These are phyloP conservation scores for Scomber scombrus DNA, from an alignment of 2,113 vertebrate genomes.

Conservation along the genomic window DNA sequence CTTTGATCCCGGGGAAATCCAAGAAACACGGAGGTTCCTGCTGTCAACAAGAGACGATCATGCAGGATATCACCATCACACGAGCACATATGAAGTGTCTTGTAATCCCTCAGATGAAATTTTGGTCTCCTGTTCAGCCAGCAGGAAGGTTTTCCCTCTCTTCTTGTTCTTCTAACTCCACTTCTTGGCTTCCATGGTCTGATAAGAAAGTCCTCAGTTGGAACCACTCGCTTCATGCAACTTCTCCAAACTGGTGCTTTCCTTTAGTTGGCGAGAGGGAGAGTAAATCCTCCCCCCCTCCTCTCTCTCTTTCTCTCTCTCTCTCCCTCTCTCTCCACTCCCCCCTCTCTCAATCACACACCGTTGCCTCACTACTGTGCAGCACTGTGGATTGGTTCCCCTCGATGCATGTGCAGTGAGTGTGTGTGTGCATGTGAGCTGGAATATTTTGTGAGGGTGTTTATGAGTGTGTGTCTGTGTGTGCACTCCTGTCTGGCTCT, in stretches of 20 bases:
- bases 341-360: slow-evolving; percentile 44
- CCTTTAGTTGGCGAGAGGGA: slow-evolving; percentile 36
- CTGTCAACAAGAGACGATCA: slow-evolving; percentile 64
- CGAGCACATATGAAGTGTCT: slow-evolving; percentile 46
- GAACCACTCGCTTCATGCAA: slow-evolving; percentile 56
- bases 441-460: slow-evolving; percentile 22
- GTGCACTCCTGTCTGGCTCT: slow-evolving; percentile 64
- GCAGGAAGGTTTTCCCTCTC: slow-evolving; percentile 1
- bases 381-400: slow-evolving; percentile 66
- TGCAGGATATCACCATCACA: slow-evolving; percentile 68
- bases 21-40: slow-evolving; percentile 54
- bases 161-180: slow-evolving; percentile 51
- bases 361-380: slow-evolving; percentile 60
- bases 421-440: slow-evolving; percentile 57
- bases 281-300: slow-evolving; percentile 37
- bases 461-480: slow-evolving; percentile 39
- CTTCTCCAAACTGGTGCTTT: slow-evolving; percentile 63
- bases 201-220: slow-evolving; percentile 56
- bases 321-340: slow-evolving; percentile 5
- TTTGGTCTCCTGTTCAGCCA: slow-evolving; percentile 36
- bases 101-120: slow-evolving; percentile 61
- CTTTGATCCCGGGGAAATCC: slow-evolving; percentile 63
- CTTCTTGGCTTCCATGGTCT: slow-evolving; percentile 66
- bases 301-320: slow-evolving; percentile 24
- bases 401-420: slow-evolving; percentile 60